Conservation (phyloP, 2,797 vertebrate species). For the Lepidocolaptes lacrymiger region DNA sequence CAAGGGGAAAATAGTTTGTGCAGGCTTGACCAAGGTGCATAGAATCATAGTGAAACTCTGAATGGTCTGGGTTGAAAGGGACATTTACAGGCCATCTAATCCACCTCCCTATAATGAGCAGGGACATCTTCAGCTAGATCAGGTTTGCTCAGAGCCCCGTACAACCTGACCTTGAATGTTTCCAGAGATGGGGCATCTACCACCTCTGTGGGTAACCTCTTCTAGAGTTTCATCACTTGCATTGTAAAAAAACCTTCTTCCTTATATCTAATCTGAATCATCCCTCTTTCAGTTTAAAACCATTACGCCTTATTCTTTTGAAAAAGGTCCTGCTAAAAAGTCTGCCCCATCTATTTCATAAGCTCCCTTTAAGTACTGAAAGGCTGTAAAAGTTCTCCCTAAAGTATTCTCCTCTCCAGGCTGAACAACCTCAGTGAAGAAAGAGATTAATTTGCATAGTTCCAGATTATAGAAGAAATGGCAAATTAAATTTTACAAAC, state of each 20-base stretch:
- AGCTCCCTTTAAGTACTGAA: not conserved
- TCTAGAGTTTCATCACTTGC: not conserved
- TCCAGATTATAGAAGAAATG: not conserved
- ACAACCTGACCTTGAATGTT: not conserved
- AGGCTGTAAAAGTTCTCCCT: not conserved
- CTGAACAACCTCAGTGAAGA: not conserved
- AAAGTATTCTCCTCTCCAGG: not conserved
- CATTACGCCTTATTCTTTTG: not conserved
- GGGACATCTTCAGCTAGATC: not conserved
- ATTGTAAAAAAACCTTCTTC: rapidly evolving
- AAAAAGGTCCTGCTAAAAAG: not conserved
- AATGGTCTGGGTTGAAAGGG: not conserved
- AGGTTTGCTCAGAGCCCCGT: not conserved
- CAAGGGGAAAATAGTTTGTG: not conserved
- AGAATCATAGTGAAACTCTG: not conserved
- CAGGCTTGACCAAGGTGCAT: not conserved
- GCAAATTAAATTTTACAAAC: not conserved
- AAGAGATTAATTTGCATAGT: not conserved
- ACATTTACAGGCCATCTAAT: not conserved
- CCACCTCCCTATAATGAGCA: not conserved
- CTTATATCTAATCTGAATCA: not conserved
- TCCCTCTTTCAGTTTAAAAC: not conserved
- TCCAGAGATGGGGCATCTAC: not conserved
- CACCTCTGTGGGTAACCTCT: not conserved
- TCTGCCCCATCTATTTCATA: not conserved